phyloP scores from a whole-genome alignment of 2,797 vertebrate genomes.

The Australoheros facetus region DNA sequence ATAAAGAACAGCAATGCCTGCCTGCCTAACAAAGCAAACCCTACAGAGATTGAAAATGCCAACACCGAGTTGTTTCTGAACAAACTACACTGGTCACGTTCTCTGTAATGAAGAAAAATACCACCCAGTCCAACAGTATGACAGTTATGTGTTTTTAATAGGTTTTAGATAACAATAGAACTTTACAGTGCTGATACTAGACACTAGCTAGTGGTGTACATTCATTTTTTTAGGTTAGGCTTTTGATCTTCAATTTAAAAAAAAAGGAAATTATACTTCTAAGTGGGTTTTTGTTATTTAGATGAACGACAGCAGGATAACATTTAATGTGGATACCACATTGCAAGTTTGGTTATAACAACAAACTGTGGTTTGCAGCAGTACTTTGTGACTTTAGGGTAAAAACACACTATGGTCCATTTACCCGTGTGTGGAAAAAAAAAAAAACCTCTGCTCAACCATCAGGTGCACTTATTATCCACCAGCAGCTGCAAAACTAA shows the following conservation, averaged over 20 bases:
- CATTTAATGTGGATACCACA: conserved; percentile 3
- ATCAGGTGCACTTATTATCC: conserved; percentile 60
- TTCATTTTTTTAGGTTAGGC: background rate
- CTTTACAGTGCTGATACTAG: background rate
- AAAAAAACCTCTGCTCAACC: conserved; percentile 40
- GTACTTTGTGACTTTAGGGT: conserved; percentile 32
- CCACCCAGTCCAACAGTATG: background rate
- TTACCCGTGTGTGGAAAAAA: conserved; percentile 41
- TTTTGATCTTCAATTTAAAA: background rate
- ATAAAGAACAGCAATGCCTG: conserved; percentile 21
- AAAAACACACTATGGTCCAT: conserved; percentile 28
- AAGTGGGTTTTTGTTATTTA: background rate
- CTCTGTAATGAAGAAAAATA: conserved; percentile 38
- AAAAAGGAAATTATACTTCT: background rate
- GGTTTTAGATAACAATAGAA: conserved; percentile 20
- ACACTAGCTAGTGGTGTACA: background rate
- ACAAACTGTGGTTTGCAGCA: conserved; percentile 1
- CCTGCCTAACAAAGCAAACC: conserved; percentile 17
- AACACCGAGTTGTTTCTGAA: conserved; percentile 18
- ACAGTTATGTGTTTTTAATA: conserved; percentile 45
- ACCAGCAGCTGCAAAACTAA: conserved; percentile 70
- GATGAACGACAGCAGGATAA: background rate
- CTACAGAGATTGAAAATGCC: conserved; percentile 31
- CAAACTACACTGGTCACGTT: conserved; percentile 22
- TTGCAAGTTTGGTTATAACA: conserved; percentile 4